Evolutionary conservation across 2,888 invertebrate species (phyloP).

Genomic region (Drosophila villosipedis): DNA sequence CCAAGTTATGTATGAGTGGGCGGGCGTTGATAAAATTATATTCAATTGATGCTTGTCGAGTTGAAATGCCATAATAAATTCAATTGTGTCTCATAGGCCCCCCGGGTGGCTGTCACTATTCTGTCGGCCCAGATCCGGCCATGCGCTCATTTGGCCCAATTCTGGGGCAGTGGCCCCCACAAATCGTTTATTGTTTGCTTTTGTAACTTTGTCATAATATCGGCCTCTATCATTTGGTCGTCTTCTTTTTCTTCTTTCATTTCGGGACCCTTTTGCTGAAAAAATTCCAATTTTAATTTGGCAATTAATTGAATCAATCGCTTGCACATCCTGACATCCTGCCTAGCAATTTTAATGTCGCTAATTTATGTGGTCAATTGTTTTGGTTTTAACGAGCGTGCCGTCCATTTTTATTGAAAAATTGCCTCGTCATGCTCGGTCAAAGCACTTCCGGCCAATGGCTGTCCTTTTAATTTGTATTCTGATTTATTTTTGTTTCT

Average conservation of each 20-base stretch:
- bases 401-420: conserved; percentile 60
- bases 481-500: conserved; percentile 28
- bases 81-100: conserved; percentile 73
- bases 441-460: conserved; percentile 50
- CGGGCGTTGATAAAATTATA: conserved; percentile 69
- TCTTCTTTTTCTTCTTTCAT: conserved; percentile 18
- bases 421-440: conserved; percentile 46
- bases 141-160: conserved; percentile 35
- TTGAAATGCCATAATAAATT: conserved; percentile 80
- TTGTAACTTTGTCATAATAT: conserved; percentile 76
- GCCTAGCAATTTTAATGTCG: conserved; percentile 63
- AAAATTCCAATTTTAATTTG: conserved; percentile 71
- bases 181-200: conserved; percentile 78
- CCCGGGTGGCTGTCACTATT: conserved; percentile 61
- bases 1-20: conserved; percentile 12
- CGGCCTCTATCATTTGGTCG: conserved; percentile 33
- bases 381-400: conserved; percentile 76
- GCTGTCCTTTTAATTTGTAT: conserved; percentile 26
- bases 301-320: conserved; percentile 80
- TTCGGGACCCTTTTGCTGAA: conserved; percentile 35
- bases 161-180: conserved; percentile 30
- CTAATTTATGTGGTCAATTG: conserved; percentile 79
- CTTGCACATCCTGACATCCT: conserved; percentile 69
- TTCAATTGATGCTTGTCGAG: conserved; percentile 79
- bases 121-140: conserved; percentile 54